These are phyloP conservation scores for Hydra vulgaris DNA, from an alignment of 30 jellyfish, hydroid and myxozoan genomes.

Conservation along the genomic window DNA sequence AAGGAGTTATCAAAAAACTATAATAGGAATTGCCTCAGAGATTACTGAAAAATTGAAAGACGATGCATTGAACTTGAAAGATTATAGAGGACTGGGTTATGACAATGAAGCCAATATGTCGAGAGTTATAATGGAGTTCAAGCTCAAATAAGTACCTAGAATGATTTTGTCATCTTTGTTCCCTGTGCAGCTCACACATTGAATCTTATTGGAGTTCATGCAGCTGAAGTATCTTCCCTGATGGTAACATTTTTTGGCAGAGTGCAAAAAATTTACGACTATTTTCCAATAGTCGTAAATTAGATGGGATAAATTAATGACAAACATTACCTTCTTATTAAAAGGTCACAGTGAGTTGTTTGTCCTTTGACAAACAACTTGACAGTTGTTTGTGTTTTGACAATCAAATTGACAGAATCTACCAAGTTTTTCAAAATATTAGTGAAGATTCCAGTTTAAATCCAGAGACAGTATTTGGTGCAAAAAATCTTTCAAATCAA, in stretches of 20 bases:
- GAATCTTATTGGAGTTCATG: not conserved
- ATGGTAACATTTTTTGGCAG: not conserved
- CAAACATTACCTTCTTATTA: not conserved
- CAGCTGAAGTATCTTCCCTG: not conserved
- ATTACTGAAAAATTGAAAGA: too few relatives aligned
- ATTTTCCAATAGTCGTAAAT: not conserved
- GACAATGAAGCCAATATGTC: not conserved
- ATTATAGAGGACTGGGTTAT: not conserved
- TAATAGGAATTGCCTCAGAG: too few relatives aligned
- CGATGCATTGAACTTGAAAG: too few relatives aligned
- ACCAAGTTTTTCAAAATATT: not conserved
- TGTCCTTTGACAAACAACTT: not conserved
- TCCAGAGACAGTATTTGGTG: not conserved
- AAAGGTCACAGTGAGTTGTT: not conserved
- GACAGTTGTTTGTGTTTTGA: not conserved
- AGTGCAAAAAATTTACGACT: not conserved
- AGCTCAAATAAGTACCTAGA: not conserved
- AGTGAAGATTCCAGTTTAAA: not conserved
- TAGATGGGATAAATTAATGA: not conserved
- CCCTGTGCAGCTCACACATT: not conserved
- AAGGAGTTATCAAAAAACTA: too few relatives aligned
- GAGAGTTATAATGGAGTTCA: not conserved
- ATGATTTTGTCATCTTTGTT: not conserved
- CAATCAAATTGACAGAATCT: not conserved
- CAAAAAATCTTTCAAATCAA: not conserved